Evolutionary conservation across 2,113 vertebrate genomes (phyloP), one percentile per base, ranked within the genome.

Genomic region (Phalacrocorax aristotelis): DNA sequence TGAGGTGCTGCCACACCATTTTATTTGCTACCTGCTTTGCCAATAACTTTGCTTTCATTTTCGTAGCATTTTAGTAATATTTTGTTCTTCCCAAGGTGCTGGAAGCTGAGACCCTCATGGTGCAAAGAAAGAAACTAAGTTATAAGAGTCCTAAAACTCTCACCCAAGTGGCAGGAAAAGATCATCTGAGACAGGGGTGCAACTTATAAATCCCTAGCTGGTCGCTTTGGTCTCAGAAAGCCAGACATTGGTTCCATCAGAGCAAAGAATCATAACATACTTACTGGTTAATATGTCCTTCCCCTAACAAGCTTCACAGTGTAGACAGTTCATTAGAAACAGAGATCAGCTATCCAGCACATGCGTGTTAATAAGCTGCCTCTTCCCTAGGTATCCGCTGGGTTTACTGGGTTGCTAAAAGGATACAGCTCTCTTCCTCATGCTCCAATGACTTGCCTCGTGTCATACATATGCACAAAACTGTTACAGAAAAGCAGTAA

Each of bases 401-500:
- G 9, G 7, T 42, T 80, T 83, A 29, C 14, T 20, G 32, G 19
- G 6, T 16, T 44, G 26, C 60, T 75, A 38, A 83, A 83, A 86
- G 17, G 8, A 66, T 15, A 25, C 6, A 60, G 30, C 10, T 27
- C 23, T 75, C 17, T 87, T 40, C 26, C 8, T 70, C 20, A 10
- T 2, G 21, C 32, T 77, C 32, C 15, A 77, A 1, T 7, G 21
- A 27, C 20, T 71, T 55, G 18, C 3, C 13, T 60, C 1, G 0
- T 69, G 27, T 61, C 19, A 44, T 11, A 26, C 5, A 30, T 6
- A 21, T 27, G n/a, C 27, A 69, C 14, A 52, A 54, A 79, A 71
- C 5, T 36, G 11, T 15, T 60, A 12, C 0, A 5, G 46, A 70
- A 83, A 64, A 70, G 25, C 8, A 11, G 15, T 25, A 82, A 64